Base-by-base conservation (phyloP, 2,113 vertebrate species). In the Oreochromis aureus region DNA sequence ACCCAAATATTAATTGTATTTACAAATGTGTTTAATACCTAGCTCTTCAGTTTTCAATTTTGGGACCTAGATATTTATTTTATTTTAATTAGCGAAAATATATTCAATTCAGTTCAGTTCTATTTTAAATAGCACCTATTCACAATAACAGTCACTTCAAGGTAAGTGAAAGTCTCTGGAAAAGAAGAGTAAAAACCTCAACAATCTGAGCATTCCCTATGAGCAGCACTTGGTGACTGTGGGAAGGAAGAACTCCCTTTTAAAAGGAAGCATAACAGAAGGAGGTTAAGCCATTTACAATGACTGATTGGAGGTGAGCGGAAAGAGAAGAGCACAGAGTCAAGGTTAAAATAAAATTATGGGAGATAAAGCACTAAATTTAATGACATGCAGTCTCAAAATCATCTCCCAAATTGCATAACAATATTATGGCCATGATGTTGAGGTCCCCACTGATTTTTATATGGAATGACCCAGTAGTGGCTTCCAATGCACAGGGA, bases 231-330 rank as follows among this genome's bases (percentile, higher is more conserved):
- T 30, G 6, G 71, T 19, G 44, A 51, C 16, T 30, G 24, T 76
- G 6, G 4, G 10, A 76, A 30, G 16, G 24, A 76, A 7, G 71
- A 48, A 32, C 71, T 51, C 71, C 71, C 16, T 76, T 76, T 51
- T 30, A 76, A 76, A 16, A 76, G 71, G 71, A 76, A 76, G 71
- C 24, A 48, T 30, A 76, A 30, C 6, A 30, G 24, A 76, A 30
- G 10, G 0, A 48, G 44, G 71, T 30, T 30, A 15, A 76, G 41
- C 69, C 41, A 30, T 48, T 46, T 48, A 41, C 69, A 6, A 1
- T 18, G 1, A 30, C 69, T 27, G 22, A 44, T 30, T 76, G 44
- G 13, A 11, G 6, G 16, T 30, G 0, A 48, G 16, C 15, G 0
- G 44, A 76, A 76, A 76, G 15, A 76, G 6, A 19, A 30, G 10